A percentile compares a stretch with the other conserved stretches of the same genome.
phyloP scores from a whole-genome alignment of 1,140 invertebrate species.

The Bombyx mandarina region DNA sequence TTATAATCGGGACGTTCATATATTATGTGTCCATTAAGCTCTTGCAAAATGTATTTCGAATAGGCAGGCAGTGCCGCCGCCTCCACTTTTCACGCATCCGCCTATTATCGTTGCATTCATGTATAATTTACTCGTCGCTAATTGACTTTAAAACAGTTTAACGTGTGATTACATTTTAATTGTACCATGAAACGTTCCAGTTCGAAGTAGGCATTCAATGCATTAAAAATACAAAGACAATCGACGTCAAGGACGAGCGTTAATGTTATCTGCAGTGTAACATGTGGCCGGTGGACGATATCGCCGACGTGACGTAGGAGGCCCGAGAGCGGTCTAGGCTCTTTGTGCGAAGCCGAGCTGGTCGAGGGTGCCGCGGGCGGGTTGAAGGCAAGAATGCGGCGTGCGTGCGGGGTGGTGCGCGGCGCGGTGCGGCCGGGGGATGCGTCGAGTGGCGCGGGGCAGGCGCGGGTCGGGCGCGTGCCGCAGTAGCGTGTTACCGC shows the following conservation, averaged over 20 bases:
- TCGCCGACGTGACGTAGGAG: constrained; percentile 25
- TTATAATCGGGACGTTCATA: no score
- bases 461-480: constrained; percentile 35
- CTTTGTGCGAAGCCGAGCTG: constrained; percentile 47
- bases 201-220: no score
- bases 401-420: constrained; percentile 50
- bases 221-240: no score
- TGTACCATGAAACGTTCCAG: no score
- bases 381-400: constrained; percentile 55
- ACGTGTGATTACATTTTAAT: no score
- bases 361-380: constrained; percentile 23
- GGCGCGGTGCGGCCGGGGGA: constrained; percentile 21
- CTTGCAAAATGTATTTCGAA: no score
- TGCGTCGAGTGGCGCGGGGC: constrained; percentile 34
- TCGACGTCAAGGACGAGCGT: not conserved
- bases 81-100: no score
- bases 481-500: constrained; percentile 61
- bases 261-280: constrained; percentile 16
- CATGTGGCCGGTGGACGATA: constrained; percentile 20
- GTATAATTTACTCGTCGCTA: no score
- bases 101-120: no score
- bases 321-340: constrained; percentile 26
- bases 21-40: no score
- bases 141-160: no score
- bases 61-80: no score